phyloP scores from a whole-genome alignment of 2,113 vertebrate genomes.

The Talpa occidentalis region DNA sequence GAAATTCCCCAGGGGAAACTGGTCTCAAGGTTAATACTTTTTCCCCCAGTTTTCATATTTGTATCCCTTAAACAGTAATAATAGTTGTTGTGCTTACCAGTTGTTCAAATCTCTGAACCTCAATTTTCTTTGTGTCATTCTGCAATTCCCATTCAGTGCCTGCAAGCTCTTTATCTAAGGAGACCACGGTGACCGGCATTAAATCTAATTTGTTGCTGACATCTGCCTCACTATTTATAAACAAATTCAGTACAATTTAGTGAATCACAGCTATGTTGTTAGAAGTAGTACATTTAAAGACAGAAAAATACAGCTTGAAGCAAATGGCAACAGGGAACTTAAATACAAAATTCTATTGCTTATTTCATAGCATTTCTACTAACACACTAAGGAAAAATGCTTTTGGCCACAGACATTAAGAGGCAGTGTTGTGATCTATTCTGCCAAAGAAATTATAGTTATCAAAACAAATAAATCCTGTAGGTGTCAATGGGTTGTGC shows the following conservation, averaged over 20 bases:
- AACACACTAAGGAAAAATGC: constrained; percentile 48
- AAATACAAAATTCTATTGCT: constrained; percentile 34
- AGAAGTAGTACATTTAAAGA: constrained; percentile 22
- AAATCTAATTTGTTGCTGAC: constrained; percentile 49
- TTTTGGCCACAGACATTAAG: constrained; percentile 1
- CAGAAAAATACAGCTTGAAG: constrained; percentile 40
- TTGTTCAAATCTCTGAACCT: neutral
- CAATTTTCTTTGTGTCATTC: constrained; percentile 51
- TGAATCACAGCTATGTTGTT: neutral
- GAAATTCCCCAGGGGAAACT: neutral
- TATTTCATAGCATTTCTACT: neutral
- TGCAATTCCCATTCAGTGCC: neutral
- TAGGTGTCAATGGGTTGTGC: constrained; percentile 23
- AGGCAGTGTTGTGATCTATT: constrained; percentile 25
- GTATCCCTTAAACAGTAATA: neutral
- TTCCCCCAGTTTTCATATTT: neutral
- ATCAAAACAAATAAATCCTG: constrained; percentile 61
- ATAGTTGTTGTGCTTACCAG: neutral
- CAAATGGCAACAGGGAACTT: constrained; percentile 16
- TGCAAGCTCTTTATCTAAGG: constrained; percentile 2
- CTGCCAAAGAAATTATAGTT: constrained; percentile 56
- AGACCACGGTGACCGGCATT: neutral
- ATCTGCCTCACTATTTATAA: constrained; percentile 49
- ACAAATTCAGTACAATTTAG: neutral
- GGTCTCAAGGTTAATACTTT: neutral